A percentile compares a stretch with the other conserved stretches of the same genome.
Evolutionary conservation across 2,797 vertebrate species (phyloP).

Genomic region (Euphonia xanthogaster): DNA sequence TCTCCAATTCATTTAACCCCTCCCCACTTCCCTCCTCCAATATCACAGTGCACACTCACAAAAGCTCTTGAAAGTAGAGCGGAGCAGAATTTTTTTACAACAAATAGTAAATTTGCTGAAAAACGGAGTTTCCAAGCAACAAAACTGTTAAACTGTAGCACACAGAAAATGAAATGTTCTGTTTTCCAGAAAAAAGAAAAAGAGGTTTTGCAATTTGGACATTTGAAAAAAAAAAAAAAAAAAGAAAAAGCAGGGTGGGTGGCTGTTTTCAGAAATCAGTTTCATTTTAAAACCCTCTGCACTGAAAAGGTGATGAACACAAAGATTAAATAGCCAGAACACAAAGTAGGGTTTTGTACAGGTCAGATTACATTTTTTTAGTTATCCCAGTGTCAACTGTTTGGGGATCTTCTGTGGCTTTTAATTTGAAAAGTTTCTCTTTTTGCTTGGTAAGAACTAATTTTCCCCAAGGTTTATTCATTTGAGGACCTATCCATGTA

Average conservation of each 20-base stretch:
- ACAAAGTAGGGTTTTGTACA: neutral
- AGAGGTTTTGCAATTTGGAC: neutral
- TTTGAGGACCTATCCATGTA: neutral
- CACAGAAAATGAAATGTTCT: neutral
- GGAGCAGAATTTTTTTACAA: neutral
- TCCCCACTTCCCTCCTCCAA: slow-evolving; percentile 24
- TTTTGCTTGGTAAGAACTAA: neutral
- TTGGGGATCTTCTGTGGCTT: neutral
- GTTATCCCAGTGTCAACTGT: neutral
- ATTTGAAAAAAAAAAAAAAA: accelerated
- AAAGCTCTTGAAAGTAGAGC: slow-evolving; percentile 35
- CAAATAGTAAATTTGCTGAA: slow-evolving; percentile 48
- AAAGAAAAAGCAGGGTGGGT: neutral
- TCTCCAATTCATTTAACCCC: slow-evolving; percentile 39
- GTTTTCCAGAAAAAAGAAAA: neutral
- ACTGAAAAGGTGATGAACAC: neutral
- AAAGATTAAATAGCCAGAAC: neutral
- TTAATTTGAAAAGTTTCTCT: neutral
- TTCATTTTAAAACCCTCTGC: neutral
- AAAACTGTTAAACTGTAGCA: slow-evolving; percentile 22
- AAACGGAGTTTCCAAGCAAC: slow-evolving; percentile 49
- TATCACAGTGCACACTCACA: neutral
- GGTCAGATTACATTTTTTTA: neutral
- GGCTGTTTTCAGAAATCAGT: neutral
- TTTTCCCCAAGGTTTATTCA: neutral